Evolutionary conservation across 1,140 invertebrate genomes (phyloP).

Genomic region (Piezodorus guildinii): DNA sequence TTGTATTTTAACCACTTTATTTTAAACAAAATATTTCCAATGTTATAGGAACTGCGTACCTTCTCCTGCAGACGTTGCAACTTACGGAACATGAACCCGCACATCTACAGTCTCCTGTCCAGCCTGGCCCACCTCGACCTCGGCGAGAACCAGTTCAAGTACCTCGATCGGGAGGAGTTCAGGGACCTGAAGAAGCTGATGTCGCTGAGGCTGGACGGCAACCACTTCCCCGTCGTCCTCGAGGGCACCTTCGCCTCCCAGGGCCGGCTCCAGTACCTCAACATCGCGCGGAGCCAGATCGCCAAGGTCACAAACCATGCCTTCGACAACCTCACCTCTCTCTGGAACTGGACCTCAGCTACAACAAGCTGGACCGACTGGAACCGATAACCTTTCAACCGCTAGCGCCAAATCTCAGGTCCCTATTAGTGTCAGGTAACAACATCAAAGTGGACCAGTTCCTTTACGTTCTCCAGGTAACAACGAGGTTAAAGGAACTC

Average conservation of each 20-base stretch:
- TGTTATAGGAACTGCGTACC: slow-evolving; percentile 45
- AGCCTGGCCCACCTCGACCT: slow-evolving; percentile 57
- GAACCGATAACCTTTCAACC: slow-evolving; percentile 46
- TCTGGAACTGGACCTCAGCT: slow-evolving; percentile 56
- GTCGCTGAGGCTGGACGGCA: slow-evolving; percentile 58
- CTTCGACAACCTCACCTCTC: slow-evolving; percentile 51
- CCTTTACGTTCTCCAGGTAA: slow-evolving; percentile 41
- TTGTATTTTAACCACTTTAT: too few species aligned
- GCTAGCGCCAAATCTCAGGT: slow-evolving; percentile 44
- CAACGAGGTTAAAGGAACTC: slow-evolving; percentile 43
- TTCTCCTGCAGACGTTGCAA: slow-evolving; percentile 56
- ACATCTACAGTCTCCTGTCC: slow-evolving; percentile 58
- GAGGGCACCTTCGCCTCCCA: slow-evolving; percentile 55
- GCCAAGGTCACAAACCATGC: slow-evolving; percentile 54
- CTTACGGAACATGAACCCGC: slow-evolving; percentile 57
- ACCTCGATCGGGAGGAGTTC: slow-evolving; percentile 60
- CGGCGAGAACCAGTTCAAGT: slow-evolving; percentile 63
- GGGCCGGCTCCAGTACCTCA: slow-evolving; percentile 33
- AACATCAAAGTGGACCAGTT: slow-evolving; percentile 35
- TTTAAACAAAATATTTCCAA: too few species aligned
- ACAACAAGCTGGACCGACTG: slow-evolving; percentile 56
- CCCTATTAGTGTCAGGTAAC: slow-evolving; percentile 56
- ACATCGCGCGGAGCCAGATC: slow-evolving; percentile 56
- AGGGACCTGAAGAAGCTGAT: slow-evolving; percentile 52
- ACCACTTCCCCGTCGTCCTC: slow-evolving; percentile 58